A percentile compares a stretch with the other conserved stretches of the same genome.
phyloP scores from a whole-genome alignment of 2,113 vertebrate species.

The Prionailurus viverrinus region DNA sequence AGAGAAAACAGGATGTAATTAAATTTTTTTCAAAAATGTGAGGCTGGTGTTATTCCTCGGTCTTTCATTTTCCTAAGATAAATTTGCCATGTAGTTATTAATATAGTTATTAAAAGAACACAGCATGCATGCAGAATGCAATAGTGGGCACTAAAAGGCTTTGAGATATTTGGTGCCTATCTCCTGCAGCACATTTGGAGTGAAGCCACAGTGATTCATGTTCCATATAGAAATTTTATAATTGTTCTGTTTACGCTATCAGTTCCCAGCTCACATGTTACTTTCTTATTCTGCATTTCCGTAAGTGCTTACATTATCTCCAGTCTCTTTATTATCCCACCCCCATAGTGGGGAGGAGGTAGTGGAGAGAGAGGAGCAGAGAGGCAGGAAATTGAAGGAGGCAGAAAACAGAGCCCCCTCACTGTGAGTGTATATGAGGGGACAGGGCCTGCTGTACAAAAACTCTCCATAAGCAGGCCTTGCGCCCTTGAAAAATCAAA shows the following conservation, averaged over 20 bases:
- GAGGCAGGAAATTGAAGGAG: slow-evolving; percentile 30
- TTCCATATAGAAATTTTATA: slow-evolving; percentile 31
- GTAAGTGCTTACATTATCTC: slow-evolving; percentile 14
- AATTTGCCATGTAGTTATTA: slow-evolving; percentile 49
- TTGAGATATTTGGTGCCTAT: slow-evolving; percentile 19
- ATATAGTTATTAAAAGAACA: slow-evolving; percentile 52
- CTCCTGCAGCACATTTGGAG: slow-evolving; percentile 11
- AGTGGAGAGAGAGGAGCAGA: neutral
- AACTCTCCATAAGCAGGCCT: neutral
- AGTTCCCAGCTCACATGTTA: slow-evolving; percentile 25
- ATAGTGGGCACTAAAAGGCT: neutral
- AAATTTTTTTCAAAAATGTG: slow-evolving; percentile 35
- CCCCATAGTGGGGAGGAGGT: neutral
- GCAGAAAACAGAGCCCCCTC: neutral
- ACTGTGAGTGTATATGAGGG: neutral
- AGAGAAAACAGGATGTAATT: slow-evolving; percentile 66
- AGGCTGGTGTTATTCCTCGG: slow-evolving; percentile 61
- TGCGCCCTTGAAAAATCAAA: slow-evolving; percentile 18
- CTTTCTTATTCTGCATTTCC: slow-evolving; percentile 57
- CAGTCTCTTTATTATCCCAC: neutral
- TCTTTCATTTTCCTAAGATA: slow-evolving; percentile 66
- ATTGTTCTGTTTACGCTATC: slow-evolving; percentile 45
- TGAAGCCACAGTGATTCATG: slow-evolving; percentile 21
- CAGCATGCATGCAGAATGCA: slow-evolving; percentile 43
- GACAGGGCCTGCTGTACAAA: neutral